Evolutionary conservation across 2,888 invertebrate species (phyloP).

Genomic region (Pocota personata): DNA sequence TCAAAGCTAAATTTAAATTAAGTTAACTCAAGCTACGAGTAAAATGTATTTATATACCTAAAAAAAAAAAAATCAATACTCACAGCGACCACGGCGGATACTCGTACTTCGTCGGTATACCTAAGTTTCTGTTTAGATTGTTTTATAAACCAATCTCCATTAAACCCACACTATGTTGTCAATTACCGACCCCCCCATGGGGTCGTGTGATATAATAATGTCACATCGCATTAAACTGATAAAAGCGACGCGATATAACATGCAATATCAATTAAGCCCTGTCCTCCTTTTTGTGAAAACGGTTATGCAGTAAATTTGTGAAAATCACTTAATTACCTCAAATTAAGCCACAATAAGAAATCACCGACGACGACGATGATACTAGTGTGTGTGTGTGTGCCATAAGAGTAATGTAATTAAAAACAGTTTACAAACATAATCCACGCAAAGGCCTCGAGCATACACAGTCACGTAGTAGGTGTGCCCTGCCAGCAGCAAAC

Average conservation of each 20-base stretch:
- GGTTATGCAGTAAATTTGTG: conserved; percentile 67
- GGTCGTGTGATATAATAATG: conserved; percentile 45
- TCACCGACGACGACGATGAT: background rate
- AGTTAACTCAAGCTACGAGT: too few species aligned
- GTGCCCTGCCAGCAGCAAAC: conserved; percentile 21
- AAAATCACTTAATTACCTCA: conserved; percentile 71
- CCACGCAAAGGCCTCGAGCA: conserved; percentile 48
- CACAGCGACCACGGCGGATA: too few species aligned
- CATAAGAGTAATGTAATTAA: conserved; percentile 63
- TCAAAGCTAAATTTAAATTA: too few species aligned
- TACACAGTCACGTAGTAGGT: conserved; percentile 22
- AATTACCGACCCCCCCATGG: conserved; percentile 33
- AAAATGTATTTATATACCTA: too few species aligned
- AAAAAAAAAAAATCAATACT: too few species aligned
- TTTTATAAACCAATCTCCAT: background rate
- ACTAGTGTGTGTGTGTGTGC: background rate
- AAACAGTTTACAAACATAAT: conserved; percentile 71
- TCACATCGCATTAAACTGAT: conserved; percentile 67
- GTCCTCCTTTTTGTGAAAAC: conserved; percentile 48
- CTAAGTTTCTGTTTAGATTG: background rate
- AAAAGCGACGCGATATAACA: conserved; percentile 59
- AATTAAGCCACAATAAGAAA: conserved; percentile 64
- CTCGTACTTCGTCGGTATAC: too few species aligned
- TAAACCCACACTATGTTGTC: background rate
- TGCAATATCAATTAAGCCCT: conserved; percentile 71